phyloP scores from a whole-genome alignment of 2,888 invertebrate species.

The Torymus aiolomorphi region DNA sequence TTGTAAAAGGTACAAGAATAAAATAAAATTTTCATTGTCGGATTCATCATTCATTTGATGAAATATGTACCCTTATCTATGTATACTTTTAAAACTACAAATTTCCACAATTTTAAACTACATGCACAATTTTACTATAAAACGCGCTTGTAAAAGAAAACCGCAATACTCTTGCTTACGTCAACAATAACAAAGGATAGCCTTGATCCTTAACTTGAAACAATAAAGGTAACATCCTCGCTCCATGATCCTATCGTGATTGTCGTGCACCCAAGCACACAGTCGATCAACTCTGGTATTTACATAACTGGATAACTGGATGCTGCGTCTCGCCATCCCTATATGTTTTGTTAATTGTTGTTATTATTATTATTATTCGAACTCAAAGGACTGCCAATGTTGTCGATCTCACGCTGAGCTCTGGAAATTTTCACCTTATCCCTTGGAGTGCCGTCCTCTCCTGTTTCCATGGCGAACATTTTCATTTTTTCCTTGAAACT shows the following conservation, averaged over 20 bases:
- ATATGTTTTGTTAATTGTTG: conserved; percentile 52
- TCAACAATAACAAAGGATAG: conserved; percentile 55
- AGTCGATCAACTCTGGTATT: conserved; percentile 41
- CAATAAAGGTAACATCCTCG: conserved; percentile 54
- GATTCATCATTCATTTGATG: conserved; percentile 30
- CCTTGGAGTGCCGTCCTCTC: conserved; percentile 93
- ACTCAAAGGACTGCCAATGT: conserved; percentile 77
- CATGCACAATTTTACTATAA: conserved; percentile 20
- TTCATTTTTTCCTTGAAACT: conserved; percentile 99
- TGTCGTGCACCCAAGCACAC: conserved; percentile 52
- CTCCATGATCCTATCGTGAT: conserved; percentile 51
- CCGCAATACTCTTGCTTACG: conserved; percentile 50
- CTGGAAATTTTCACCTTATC: conserved; percentile 97
- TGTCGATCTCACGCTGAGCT: conserved; percentile 95
- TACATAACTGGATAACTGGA: conserved; percentile 48
- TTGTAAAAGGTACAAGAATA: conserved; percentile 50
- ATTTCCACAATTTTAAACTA: conserved; percentile 32
- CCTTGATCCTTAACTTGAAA: conserved; percentile 52
- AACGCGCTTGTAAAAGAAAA: conserved; percentile 45
- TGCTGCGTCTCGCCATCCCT: conserved; percentile 12
- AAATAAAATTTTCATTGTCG: conserved; percentile 39
- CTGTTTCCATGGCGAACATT: conserved; percentile 98
- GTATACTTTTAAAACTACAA: conserved; percentile 38
- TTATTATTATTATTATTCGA: conserved; percentile 64
- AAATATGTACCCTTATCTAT: conserved; percentile 26